These are phyloP conservation scores for Myotis brandtii DNA, from an alignment of 2,113 vertebrate genomes.

Conservation along the genomic window DNA sequence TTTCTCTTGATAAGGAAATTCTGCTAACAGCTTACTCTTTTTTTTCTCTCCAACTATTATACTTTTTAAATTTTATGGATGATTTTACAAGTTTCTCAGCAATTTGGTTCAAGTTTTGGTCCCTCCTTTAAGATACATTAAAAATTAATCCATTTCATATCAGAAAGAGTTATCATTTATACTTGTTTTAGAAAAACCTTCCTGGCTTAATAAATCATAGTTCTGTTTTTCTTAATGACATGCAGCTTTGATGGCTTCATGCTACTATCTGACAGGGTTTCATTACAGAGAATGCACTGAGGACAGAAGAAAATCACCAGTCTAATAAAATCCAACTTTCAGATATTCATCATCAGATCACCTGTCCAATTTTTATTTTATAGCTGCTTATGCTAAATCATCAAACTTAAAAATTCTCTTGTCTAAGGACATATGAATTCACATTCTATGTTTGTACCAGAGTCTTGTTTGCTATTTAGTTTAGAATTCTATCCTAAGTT, in stretches of 20 bases:
- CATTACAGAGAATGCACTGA: background rate
- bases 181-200: slow-evolving; percentile 49
- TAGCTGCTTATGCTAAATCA: slow-evolving; percentile 8
- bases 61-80: slow-evolving; percentile 20
- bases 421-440: background rate
- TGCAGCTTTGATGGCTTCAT: slow-evolving; percentile 26
- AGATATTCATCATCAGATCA: slow-evolving; percentile 13
- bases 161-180: slow-evolving; percentile 35
- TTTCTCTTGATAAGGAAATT: background rate
- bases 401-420: slow-evolving; percentile 15
- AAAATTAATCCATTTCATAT: slow-evolving; percentile 49
- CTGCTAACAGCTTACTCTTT: background rate
- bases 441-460: background rate
- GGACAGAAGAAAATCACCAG: background rate
- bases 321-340: slow-evolving; percentile 1
- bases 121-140: slow-evolving; percentile 41
- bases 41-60: background rate
- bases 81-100: slow-evolving; percentile 24
- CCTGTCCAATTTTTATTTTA: slow-evolving; percentile 5
- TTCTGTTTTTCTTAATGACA: background rate
- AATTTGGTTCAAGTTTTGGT: slow-evolving; percentile 50
- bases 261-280: background rate
- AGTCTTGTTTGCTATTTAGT: background rate
- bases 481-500: background rate
- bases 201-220: slow-evolving; percentile 41